A percentile compares a stretch with the other conserved stretches of the same genome.
Evolutionary conservation across 2,113 vertebrate species (phyloP).

Genomic region (Leptodactylus fuscus): DNA sequence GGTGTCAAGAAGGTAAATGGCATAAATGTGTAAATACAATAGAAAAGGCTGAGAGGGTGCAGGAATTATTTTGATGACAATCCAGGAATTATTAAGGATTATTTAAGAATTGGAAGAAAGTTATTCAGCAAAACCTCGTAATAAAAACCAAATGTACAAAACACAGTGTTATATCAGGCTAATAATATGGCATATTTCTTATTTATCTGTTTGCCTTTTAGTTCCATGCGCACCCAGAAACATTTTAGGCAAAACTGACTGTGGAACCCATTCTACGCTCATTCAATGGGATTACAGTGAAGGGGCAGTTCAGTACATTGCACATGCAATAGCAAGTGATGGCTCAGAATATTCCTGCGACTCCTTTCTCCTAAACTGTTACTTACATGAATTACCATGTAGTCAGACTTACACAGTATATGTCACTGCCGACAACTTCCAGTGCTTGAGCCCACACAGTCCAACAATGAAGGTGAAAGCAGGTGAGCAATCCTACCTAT

Average conservation of each 20-base stretch:
- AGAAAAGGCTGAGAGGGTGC: too few species aligned
- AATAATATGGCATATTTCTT: too few species aligned
- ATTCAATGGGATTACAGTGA: conserved; percentile 67
- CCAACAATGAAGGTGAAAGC: conserved; percentile 67
- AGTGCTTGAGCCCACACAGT: conserved; percentile 77
- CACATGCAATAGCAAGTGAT: conserved; percentile 60
- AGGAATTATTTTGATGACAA: too few species aligned
- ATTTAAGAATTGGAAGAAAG: too few species aligned
- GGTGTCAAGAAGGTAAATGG: too few species aligned
- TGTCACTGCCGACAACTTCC: conserved; percentile 70
- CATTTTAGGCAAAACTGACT: conserved; percentile 67
- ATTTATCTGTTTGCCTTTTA: conserved; percentile 54
- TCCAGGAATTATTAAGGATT: too few species aligned
- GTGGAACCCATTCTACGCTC: conserved; percentile 66
- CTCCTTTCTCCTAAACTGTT: conserved; percentile 62
- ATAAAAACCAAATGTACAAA: too few species aligned
- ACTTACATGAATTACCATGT: conserved; percentile 70
- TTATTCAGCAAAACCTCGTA: too few species aligned
- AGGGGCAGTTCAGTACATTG: conserved; percentile 69
- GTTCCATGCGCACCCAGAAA: conserved; percentile 73
- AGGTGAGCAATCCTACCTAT: conserved; percentile 66
- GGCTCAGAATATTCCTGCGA: conserved; percentile 67
- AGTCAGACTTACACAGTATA: conserved; percentile 69
- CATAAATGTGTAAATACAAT: too few species aligned
- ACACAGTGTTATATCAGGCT: too few species aligned